phyloP scores from a whole-genome alignment of 2,888 invertebrate genomes.

The Itoplectis maculator region DNA sequence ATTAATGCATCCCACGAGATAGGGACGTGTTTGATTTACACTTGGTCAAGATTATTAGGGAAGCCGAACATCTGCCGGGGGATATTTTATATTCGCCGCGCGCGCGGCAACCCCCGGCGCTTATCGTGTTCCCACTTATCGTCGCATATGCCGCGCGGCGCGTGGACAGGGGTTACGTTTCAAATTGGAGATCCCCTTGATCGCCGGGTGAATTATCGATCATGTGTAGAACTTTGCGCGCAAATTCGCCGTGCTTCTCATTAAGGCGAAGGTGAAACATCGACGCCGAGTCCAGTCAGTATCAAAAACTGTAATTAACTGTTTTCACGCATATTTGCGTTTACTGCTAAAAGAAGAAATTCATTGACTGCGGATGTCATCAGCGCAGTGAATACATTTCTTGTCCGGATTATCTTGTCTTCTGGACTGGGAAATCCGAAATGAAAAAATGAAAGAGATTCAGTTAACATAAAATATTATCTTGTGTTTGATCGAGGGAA shows the following conservation, averaged over 20 bases:
- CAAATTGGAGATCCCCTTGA: constrained; percentile 2
- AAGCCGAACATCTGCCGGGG: constrained; percentile 80
- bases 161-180: constrained; percentile 3
- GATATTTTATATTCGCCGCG: constrained; percentile 77
- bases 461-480: too few species aligned
- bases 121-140: constrained; percentile 74
- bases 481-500: too few species aligned
- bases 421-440: too few species aligned
- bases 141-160: constrained; percentile 59
- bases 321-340: too few species aligned
- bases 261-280: too few species aligned
- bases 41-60: constrained; percentile 80
- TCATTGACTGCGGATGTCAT: too few species aligned
- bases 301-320: too few species aligned
- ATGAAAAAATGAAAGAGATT: too few species aligned
- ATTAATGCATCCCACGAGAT: constrained; percentile 72
- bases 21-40: constrained; percentile 81
- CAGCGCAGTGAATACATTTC: too few species aligned
- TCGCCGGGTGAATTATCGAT: constrained; percentile 19
- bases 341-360: too few species aligned
- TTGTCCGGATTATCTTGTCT: too few species aligned
- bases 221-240: constrained; percentile 3
- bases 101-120: constrained; percentile 64
- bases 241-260: neutral
- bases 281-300: too few species aligned